Base-by-base conservation (phyloP, 1,140 invertebrate species). In the Aphaenogaster ashmeadi region DNA sequence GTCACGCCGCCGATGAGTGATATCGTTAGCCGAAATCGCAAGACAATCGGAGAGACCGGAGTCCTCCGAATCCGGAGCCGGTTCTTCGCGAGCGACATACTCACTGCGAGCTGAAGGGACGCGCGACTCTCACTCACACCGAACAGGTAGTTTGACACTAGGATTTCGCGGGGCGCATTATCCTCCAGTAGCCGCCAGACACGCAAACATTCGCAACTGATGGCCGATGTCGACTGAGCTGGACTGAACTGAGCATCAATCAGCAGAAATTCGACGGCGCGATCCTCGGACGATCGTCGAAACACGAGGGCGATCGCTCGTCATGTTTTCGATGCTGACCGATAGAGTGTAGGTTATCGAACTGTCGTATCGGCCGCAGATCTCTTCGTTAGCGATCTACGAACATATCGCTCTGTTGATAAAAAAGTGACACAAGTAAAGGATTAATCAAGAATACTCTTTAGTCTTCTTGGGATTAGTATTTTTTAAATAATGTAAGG, bases 131-230 rank as follows among this genome's bases (percentile, higher is more conserved):
- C 47, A 2, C n/a, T 56, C 64, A 90, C 74, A 52, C 36, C n/a
- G 18, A 58, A 64, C 75, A 54, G n/a, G 56, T 69, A 41, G 41
- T 13, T 13, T 15, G 13, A 52, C 58, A 85, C 36, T 91, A 91
- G 11, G 52, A 83, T 44, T 56, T 80, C 79, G 79, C 69, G 71
- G 21, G 52, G 77, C n/a, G 71, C 89, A 91, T 90, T 67, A 83
- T 78, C 64, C 27, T 81, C 15, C 9, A 64, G 15, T 18, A 8
- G 13, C 15, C 18, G 5, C 9, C 27, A 62, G 11, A 33, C 7
- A 11, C 13, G 41, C 36, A 18, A 58, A 54, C 2, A 3, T 3
- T 11, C 4, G 13, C 36, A 8, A 15, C 78, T 9, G 50, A 69
- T 56, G 21, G 13, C 47, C 21, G 5, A 80, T 54, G 21, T 9